These are phyloP conservation scores for Spodoptera frugiperda DNA, from an alignment of 1,140 invertebrate species.

Conservation along the genomic window DNA sequence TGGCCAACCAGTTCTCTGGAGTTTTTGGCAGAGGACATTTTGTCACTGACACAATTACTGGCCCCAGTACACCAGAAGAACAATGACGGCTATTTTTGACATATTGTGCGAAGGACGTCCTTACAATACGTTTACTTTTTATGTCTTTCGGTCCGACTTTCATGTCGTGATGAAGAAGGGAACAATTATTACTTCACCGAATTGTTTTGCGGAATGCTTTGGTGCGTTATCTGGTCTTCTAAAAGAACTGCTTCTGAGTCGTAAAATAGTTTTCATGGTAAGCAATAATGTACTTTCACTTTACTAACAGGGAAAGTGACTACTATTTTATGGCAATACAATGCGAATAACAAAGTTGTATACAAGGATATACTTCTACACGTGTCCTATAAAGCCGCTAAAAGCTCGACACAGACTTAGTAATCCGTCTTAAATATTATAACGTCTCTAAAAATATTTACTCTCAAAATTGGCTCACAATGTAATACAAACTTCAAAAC, in stretches of 20 bases:
- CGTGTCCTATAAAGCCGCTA: background rate
- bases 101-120: slow-evolving; percentile 53
- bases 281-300: slow-evolving; percentile 1
- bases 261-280: slow-evolving; percentile 31
- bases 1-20: slow-evolving; percentile 71
- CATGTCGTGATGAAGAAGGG: slow-evolving; percentile 33
- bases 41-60: slow-evolving; percentile 73
- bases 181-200: slow-evolving; percentile 36
- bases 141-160: slow-evolving; percentile 40
- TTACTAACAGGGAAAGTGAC: background rate
- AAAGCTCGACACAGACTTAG: background rate
- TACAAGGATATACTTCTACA: background rate
- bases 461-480: slow-evolving; percentile 42
- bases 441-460: slow-evolving; percentile 26
- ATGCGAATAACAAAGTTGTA: background rate
- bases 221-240: slow-evolving; percentile 20
- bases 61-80: slow-evolving; percentile 52
- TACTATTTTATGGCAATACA: too few relatives aligned
- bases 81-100: slow-evolving; percentile 61
- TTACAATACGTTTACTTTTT: slow-evolving; percentile 55
- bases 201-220: slow-evolving; percentile 28
- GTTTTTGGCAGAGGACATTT: slow-evolving; percentile 69
- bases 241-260: slow-evolving; percentile 2
- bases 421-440: slow-evolving; percentile 17
- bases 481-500: slow-evolving; percentile 63